phyloP scores from a whole-genome alignment of 2,888 invertebrate species.

The Drosophila prostipennis region DNA sequence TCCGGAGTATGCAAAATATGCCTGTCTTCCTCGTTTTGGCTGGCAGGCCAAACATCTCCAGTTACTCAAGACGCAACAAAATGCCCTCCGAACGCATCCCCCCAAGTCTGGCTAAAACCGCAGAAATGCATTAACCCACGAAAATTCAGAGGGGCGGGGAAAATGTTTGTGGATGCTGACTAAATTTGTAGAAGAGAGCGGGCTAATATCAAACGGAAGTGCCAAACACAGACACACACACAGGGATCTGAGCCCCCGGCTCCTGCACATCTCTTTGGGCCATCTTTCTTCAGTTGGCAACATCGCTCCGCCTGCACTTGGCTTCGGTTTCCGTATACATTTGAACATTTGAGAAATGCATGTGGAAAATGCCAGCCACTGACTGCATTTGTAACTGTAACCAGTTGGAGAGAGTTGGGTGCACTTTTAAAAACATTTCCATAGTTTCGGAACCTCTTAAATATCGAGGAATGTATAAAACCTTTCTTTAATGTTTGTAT shows the following conservation, averaged over 20 bases:
- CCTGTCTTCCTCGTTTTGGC: slow-evolving; percentile 22
- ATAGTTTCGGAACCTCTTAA: neutral
- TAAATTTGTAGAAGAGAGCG: slow-evolving; percentile 71
- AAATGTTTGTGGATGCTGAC: slow-evolving; percentile 66
- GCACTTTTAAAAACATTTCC: slow-evolving; percentile 1
- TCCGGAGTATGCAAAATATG: slow-evolving; percentile 70
- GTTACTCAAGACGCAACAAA: slow-evolving; percentile 32
- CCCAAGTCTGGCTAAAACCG: slow-evolving; percentile 51
- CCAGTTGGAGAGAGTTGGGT: slow-evolving; percentile 29
- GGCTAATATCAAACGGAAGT: slow-evolving; percentile 79
- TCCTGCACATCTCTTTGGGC: slow-evolving; percentile 44
- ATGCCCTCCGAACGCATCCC: slow-evolving; percentile 5
- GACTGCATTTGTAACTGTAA: slow-evolving; percentile 66
- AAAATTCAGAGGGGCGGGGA: slow-evolving; percentile 22
- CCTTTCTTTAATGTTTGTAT: neutral
- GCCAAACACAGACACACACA: slow-evolving; percentile 51
- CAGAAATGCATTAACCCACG: slow-evolving; percentile 71
- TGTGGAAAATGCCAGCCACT: slow-evolving; percentile 71
- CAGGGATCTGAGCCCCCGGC: slow-evolving; percentile 6
- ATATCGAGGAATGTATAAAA: neutral
- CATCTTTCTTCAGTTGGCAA: slow-evolving; percentile 68
- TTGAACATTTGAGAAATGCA: slow-evolving; percentile 79
- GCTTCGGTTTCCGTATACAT: slow-evolving; percentile 73
- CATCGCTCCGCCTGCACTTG: slow-evolving; percentile 60
- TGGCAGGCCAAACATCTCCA: slow-evolving; percentile 47